Base-by-base conservation (phyloP, 2,888 invertebrate genomes). In the Temnothorax rugatulus region DNA sequence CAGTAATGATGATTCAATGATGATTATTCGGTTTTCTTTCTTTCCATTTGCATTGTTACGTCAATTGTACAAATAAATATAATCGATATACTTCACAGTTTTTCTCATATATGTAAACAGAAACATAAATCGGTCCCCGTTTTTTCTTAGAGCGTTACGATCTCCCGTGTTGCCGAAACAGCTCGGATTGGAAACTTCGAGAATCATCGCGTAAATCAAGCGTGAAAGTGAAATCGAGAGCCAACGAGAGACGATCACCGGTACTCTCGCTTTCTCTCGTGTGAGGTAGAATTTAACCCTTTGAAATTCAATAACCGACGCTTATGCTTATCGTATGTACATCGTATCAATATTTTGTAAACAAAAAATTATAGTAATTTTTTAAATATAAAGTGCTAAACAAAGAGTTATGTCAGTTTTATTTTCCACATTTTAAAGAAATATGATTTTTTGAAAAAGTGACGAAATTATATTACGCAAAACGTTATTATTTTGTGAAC, bases 161-260 rank as follows among this genome's bases (percentile, higher is more conserved):
- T 69, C 57, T 34, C 47, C 13, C 8, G 18, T n/a, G n/a, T 69
- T 68, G 54, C 76, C 68, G 44, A 79, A 79, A 69, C 79, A 69
- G 21, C 47, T 82, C 74, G 63, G 75, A 90, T 87, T 74, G 82
- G 83, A 87, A 87, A 88, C 79, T 61, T 71, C 63, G 63, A 81
- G 83, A 79, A 83, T 86, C 74, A 47, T n/a, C 66, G 52, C 8
- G 73, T 83, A 87, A 89, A 90, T 90, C 82, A 90, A 86, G 85
- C 86, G 87, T 87, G 90, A 90, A 90, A 90, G 90, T 91, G 91
- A 89, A 87, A 90, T 86, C 86, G 86, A 85, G 86, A 81, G 85
- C 61, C 74, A 83, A 68, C 73, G 21, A 85, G 57, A 64, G n/a
- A 75, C 73, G 61, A 74, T 71, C 29, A 61, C 2, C 9, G 83